Evolutionary conservation across 2,797 vertebrate genomes (phyloP).

Genomic region (Paguma larvata): DNA sequence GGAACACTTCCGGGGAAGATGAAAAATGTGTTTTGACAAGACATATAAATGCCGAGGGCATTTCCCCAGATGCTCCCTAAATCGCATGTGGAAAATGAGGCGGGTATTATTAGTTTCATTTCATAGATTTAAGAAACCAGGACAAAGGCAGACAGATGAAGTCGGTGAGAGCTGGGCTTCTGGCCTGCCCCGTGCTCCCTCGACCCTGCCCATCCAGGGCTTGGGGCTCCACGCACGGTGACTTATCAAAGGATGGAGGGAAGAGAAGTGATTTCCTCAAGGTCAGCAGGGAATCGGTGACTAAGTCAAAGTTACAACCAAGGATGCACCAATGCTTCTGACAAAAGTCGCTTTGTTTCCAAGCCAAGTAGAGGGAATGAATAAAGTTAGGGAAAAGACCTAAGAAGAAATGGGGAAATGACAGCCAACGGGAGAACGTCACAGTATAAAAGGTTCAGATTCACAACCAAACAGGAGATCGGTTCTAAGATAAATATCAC

Average conservation of each 20-base stretch:
- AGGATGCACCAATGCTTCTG: neutral
- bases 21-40: neutral
- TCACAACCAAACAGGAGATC: neutral
- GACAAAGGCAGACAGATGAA: fast-evolving
- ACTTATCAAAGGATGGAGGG: neutral
- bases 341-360: neutral
- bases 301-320: neutral
- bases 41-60: neutral
- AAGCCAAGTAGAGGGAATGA: neutral
- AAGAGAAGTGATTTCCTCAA: neutral
- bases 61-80: neutral
- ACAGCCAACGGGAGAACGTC: neutral
- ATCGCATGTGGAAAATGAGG: neutral
- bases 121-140: neutral
- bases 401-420: slow-evolving; percentile 1
- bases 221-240: neutral
- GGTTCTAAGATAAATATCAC: neutral
- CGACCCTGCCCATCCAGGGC: neutral
- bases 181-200: neutral
- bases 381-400: neutral
- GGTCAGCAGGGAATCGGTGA: neutral
- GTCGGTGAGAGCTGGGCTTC: neutral
- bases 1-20: neutral
- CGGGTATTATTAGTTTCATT: neutral
- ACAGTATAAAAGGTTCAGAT: neutral